phyloP scores from a whole-genome alignment of 2,113 vertebrate species.

The Galemys pyrenaicus region DNA sequence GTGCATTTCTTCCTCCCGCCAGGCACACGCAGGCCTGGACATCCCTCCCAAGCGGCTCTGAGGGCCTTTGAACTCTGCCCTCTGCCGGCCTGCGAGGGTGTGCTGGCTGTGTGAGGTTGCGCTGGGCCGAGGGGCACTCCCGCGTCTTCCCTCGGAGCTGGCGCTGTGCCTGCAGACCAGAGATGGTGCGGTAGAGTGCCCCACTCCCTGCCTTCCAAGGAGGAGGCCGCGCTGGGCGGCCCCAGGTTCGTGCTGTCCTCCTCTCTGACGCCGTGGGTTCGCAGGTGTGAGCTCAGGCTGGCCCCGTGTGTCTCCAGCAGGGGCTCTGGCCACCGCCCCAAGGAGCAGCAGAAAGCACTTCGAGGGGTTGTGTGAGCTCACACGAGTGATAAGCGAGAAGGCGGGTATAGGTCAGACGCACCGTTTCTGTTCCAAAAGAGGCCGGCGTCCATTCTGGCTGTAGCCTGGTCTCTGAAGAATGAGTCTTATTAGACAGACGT shows the following conservation, averaged over 20 bases:
- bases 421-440: not conserved
- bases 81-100: no score
- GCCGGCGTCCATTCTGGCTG: rapidly evolving
- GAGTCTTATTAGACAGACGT: not conserved
- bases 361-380: not conserved
- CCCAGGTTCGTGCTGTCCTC: rapidly evolving
- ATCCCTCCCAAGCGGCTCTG: rapidly evolving
- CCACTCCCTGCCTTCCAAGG: no score
- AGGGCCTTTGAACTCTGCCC: no score
- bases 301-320: not conserved
- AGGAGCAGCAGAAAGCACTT: not conserved
- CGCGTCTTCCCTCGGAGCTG: no score
- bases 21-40: rapidly evolving
- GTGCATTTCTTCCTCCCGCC: rapidly evolving
- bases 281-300: rapidly evolving
- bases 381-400: not conserved
- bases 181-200: no score
- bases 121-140: no score
- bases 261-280: not conserved
- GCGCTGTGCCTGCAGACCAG: no score
- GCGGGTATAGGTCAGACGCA: rapidly evolving
- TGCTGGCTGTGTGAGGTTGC: no score
- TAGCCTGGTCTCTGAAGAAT: not conserved
- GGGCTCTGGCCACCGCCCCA: not conserved
- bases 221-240: not conserved